Evolutionary conservation across 2,888 invertebrate species (phyloP), one percentile per base, ranked within the genome.

Genomic region (Ormyrus nitidulus): DNA sequence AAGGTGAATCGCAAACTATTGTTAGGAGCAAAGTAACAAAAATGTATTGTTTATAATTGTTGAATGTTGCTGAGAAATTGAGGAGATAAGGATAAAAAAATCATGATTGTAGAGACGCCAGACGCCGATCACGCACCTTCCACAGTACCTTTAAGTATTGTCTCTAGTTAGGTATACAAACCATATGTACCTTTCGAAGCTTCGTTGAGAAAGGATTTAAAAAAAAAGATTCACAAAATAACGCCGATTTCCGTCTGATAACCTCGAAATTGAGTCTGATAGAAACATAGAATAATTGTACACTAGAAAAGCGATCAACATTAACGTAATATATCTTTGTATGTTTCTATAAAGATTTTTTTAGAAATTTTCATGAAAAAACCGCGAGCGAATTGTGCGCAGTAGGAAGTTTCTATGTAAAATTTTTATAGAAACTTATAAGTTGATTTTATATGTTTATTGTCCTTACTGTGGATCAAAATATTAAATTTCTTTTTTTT

Each of bases 81-180:
- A 71, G 48, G 53, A 51, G 58, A 48, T 59, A 54, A 77, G 56
- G 71, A 65, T 34, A 65, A 46, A 53, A 53, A 81, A 83, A 54
- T 75, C 76, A 79, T 77, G 56, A 80, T 11, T 79, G 74, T 65
- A 65, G 77, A 75, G 64, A 68, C 54, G 79, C 74, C 64, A 75
- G 64, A 68, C 54, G 79, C 77, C 64, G 65, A 72, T 81, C 54
- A 81, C 84, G 86, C 88, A 87, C 87, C 84, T 86, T 85, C 85
- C 85, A 85, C 73, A 81, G 86, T 84, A 84, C 85, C 85, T 84
- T 86, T 87, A 86, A 85, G 84, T 86, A 86, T 87, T 88, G 86
- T 88, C 87, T 88, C 86, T 88, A 88, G 86, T 86, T 88, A 87
- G 86, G 85, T 87, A 84, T 84, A 77, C 79, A 64, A 79, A 81